Evolutionary conservation across 2,888 invertebrate species (phyloP).

Genomic region (Falcaria lacertinaria): DNA sequence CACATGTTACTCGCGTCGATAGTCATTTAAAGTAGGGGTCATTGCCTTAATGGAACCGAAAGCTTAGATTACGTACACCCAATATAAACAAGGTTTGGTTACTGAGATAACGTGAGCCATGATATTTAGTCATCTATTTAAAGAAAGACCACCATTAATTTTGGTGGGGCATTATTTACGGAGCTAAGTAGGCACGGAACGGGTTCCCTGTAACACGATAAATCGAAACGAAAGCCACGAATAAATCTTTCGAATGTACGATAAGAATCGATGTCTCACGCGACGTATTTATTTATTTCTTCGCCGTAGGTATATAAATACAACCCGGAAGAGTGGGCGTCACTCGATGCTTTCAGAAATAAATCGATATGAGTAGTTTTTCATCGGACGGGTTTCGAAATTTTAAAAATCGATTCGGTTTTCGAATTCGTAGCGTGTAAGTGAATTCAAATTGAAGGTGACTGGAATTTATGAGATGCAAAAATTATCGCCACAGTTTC

Average conservation of each 20-base stretch:
- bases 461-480: constrained; percentile 41
- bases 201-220: constrained; percentile 71
- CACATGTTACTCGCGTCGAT: constrained; percentile 9
- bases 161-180: constrained; percentile 71
- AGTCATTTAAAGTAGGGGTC: constrained; percentile 30
- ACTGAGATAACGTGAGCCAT: constrained; percentile 64
- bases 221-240: constrained; percentile 67
- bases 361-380: constrained; percentile 24
- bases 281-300: constrained; percentile 68
- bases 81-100: constrained; percentile 61
- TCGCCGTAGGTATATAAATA: constrained; percentile 43
- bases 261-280: constrained; percentile 78
- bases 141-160: constrained; percentile 74
- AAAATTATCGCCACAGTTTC: constrained; percentile 47
- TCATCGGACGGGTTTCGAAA: constrained; percentile 14
- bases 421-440: constrained; percentile 19
- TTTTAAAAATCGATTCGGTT: constrained; percentile 24
- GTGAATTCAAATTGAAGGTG: constrained; percentile 41
- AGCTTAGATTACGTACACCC: constrained; percentile 64
- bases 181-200: constrained; percentile 74
- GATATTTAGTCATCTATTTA: constrained; percentile 78
- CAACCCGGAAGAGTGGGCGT: constrained; percentile 59
- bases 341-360: constrained; percentile 41
- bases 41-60: constrained; percentile 53
- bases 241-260: constrained; percentile 73